These are phyloP conservation scores for Lamproptera curius DNA, from an alignment of 2,888 invertebrate species.

Conservation along the genomic window DNA sequence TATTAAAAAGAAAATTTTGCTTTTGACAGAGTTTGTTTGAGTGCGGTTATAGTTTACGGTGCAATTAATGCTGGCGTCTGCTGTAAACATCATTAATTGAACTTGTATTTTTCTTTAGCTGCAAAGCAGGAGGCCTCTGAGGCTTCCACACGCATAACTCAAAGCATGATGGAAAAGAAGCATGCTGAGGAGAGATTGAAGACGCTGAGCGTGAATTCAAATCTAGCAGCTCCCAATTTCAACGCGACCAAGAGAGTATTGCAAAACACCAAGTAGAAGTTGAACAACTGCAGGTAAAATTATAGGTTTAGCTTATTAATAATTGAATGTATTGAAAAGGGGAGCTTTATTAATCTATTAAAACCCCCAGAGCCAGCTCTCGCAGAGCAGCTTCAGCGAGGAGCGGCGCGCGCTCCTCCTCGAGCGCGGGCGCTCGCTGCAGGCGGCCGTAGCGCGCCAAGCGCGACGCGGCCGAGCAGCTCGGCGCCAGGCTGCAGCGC, in stretches of 20 bases:
- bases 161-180: constrained; percentile 85
- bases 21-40: background rate
- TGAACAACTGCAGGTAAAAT: constrained; percentile 68
- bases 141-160: constrained; percentile 87
- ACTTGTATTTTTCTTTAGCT: too few species aligned
- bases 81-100: too few species aligned
- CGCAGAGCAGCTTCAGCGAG: constrained; percentile 79
- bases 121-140: constrained; percentile 86
- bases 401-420: constrained; percentile 76
- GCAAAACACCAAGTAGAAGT: constrained; percentile 45
- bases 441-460: constrained; percentile 74
- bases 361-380: constrained; percentile 74
- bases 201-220: constrained; percentile 83
- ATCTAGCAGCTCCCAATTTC: constrained; percentile 81
- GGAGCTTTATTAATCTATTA: too few species aligned
- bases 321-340: too few species aligned
- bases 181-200: constrained; percentile 81
- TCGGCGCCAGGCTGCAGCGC: constrained; percentile 77
- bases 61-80: too few species aligned
- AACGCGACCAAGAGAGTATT: constrained; percentile 80
- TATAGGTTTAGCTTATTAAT: too few species aligned
- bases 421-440: constrained; percentile 65
- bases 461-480: constrained; percentile 75
- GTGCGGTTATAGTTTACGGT: too few species aligned
- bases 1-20: background rate